Percentiles rank a stretch among this genome's conserved stretches.
Conservation (phyloP, 2,888 invertebrate genomes). For the Noctua janthe region DNA sequence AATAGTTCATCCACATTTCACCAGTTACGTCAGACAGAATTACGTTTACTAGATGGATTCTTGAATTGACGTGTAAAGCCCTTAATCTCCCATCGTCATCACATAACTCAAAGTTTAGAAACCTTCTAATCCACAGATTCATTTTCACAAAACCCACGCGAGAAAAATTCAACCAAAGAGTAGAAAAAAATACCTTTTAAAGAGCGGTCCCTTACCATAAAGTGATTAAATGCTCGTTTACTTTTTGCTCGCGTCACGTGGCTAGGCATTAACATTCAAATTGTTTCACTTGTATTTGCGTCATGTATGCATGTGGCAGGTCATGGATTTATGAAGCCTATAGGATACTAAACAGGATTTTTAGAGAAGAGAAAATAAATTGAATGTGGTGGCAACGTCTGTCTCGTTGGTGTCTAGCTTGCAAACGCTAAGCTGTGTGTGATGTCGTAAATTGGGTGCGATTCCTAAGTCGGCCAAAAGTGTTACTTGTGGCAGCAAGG, state of each 20-base stretch:
- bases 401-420: neutral
- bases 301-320: constrained; percentile 1
- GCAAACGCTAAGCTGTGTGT: neutral
- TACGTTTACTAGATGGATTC: neutral
- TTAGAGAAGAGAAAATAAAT: neutral
- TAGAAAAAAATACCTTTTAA: constrained; percentile 9
- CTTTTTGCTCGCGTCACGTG: constrained; percentile 19
- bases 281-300: constrained; percentile 2
- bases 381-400: neutral
- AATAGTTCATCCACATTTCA: too few relatives aligned
- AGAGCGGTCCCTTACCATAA: constrained; percentile 17
- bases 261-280: constrained; percentile 32
- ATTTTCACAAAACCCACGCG: constrained; percentile 2
- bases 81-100: neutral
- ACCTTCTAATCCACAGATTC: neutral
- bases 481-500: neutral
- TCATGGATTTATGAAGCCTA: constrained; percentile 42
- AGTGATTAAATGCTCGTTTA: constrained; percentile 45
- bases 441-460: neutral
- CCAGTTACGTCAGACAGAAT: neutral
- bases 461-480: neutral
- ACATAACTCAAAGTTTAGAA: constrained; percentile 11
- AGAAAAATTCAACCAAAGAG: neutral
- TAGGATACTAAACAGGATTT: neutral
- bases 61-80: neutral